Base-by-base conservation (phyloP, 2,888 invertebrate species). In the Melangyna quadrimaculata region DNA sequence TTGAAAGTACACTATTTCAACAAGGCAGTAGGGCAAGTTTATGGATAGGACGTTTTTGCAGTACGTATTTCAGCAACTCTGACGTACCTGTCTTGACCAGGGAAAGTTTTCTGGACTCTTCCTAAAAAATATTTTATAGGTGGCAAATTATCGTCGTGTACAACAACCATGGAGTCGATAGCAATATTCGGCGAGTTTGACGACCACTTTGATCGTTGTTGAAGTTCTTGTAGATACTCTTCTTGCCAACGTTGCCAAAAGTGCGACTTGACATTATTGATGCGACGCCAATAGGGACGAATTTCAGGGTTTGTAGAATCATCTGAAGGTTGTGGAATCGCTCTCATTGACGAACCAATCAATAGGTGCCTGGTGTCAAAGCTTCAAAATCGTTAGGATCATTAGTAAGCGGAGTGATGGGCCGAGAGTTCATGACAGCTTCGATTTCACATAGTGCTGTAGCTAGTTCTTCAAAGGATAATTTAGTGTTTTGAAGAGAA, bases 391-490 rank as follows among this genome's bases (percentile, higher is more conserved):
- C n/a, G n/a, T n/a, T n/a, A n/a, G n/a, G n/a, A n/a, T n/a, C n/a
- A n/a, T n/a, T n/a, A n/a, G n/a, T n/a, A n/a, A n/a, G n/a, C n/a
- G n/a, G n/a, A n/a, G n/a, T n/a, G n/a, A n/a, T n/a, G n/a, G n/a
- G n/a, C n/a, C n/a, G n/a, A n/a, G n/a, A n/a, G n/a, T n/a, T n/a
- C n/a, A n/a, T n/a, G n/a, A n/a, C n/a, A n/a, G n/a, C n/a, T n/a
- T 87, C 81, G 35, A 87, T 80, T 51, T 88, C 87, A 12, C 67
- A 61, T 12, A 88, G 35, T 1, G 78, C 65, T 7, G 80, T 87
- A 3, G 29, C 1, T 3, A 88, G 24, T 32, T 87, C 81, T 57
- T 87, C 87, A 24, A 82, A 83, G 6, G 88, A 77, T 0, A 87
- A 35, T 3, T 59, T 27, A 0, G 87, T 70, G 4, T 69, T 81